Evolutionary conservation across 1,140 invertebrate species (phyloP), one percentile per base, ranked within the genome.

Genomic region (Zeugodacus cucurbitae): DNA sequence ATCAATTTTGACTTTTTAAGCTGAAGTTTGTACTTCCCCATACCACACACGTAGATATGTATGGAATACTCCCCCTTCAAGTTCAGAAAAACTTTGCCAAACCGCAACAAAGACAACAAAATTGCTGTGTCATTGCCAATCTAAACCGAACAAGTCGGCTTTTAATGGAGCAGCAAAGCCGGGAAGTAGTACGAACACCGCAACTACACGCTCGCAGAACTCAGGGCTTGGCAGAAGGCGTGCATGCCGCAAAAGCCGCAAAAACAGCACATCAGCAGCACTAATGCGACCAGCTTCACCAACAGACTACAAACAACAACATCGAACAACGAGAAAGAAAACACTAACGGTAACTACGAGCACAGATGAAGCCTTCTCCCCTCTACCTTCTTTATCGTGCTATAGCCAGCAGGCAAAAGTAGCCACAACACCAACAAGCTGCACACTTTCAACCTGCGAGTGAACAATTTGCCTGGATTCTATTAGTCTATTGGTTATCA

Each of bases 101-200:
- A 48, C 74, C 41, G 48, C 41, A 48, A 48, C 74, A 82, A 48
- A 26, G 37, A 29, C 74, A 82, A 29, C n/a, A 6, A 48, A 48
- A 82, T 48, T 82, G 37, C 74, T 48, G n/a, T 82, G 74, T 82
- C 74, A 26, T 82, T 82, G n/a, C 41, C 74, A 82, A 29, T 82
- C 74, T 82, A 74, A 48, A 44, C 74, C n/a, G 3, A 44, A 26
- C 20, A 82, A 48, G 41, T n/a, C n/a, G 44, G n/a, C 8, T 82
- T 82, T 82, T 48, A 82, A 48, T 82, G 41, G 34, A 82, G 10
- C 44, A 10, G 74, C 3, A 26, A 54, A 26, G 26, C n/a, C 14
- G 22, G 8, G 11, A 82, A 17, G n/a, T 82, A 4, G 17, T 78
- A 41, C 22, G 41, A 48, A 78, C 6, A 78, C n/a, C 41, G 17